Percentiles rank a stretch among this genome's conserved stretches.
phyloP scores from a whole-genome alignment of 2,888 invertebrate species.

The Troglohyphantes excavatus region DNA sequence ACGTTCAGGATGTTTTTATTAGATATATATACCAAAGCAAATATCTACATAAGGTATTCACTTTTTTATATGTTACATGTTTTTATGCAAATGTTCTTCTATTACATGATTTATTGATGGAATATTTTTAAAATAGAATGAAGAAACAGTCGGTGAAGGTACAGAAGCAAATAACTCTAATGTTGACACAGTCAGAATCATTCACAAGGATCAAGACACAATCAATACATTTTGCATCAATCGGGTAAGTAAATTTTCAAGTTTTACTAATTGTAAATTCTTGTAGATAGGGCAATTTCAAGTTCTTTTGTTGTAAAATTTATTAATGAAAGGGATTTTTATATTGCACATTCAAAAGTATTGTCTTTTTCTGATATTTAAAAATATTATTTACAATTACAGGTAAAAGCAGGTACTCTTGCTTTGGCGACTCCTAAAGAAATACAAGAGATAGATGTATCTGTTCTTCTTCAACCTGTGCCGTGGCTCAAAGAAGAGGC shows the following conservation, averaged over 20 bases:
- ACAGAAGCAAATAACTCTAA: constrained; percentile 40
- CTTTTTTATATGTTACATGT: neutral
- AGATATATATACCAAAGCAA: constrained; percentile 90
- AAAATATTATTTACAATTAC: constrained; percentile 8
- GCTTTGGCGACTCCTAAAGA: constrained; percentile 97
- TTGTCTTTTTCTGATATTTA: too few species aligned
- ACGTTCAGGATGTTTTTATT: constrained; percentile 96
- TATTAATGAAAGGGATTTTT: too few species aligned
- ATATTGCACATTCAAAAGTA: too few species aligned
- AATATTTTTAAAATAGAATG: neutral
- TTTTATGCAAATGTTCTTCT: neutral
- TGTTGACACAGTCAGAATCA: constrained; percentile 94
- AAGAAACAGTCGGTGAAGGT: constrained; percentile 41
- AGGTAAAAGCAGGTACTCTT: constrained; percentile 88
- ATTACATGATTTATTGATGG: neutral
- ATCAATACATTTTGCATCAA: constrained; percentile 98
- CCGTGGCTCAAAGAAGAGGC: constrained; percentile 98
- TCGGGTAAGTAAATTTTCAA: constrained; percentile 85
- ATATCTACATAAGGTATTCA: constrained; percentile 37
- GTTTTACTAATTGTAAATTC: neutral
- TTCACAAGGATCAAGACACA: constrained; percentile 99
- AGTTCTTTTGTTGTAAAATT: too few species aligned
- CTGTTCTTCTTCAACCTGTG: constrained; percentile 92
- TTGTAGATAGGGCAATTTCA: too few species aligned
- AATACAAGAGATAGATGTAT: constrained; percentile 98